These are phyloP conservation scores for Drosophila ohnishii DNA, from an alignment of 1,140 invertebrate species.

Conservation along the genomic window DNA sequence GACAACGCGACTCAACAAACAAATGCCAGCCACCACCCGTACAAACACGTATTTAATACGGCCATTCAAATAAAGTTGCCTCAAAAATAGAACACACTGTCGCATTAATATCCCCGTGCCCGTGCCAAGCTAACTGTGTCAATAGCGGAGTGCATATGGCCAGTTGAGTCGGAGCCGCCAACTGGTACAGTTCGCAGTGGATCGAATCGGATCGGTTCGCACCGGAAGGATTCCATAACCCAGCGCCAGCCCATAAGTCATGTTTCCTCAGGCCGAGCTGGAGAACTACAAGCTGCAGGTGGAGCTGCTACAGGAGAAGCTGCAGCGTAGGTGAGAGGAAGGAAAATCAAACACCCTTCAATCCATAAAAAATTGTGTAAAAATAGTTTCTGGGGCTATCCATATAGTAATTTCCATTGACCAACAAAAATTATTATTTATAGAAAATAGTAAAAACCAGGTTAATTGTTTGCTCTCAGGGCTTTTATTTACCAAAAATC, in stretches of 20 bases:
- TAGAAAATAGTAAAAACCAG: too few relatives aligned
- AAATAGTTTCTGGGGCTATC: neutral
- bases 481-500: neutral
- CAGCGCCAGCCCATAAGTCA: constrained; percentile 15
- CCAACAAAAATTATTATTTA: neutral
- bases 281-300: constrained; percentile 82
- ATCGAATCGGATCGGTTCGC: neutral
- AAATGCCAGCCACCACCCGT: constrained; percentile 46
- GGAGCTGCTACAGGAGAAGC: constrained; percentile 78
- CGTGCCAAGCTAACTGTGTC: constrained; percentile 61
- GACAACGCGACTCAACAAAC: constrained; percentile 69
- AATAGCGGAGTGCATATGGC: constrained; percentile 55
- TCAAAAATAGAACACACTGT: constrained; percentile 73
- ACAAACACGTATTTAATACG: constrained; percentile 35
- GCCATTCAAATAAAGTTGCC: constrained; percentile 67
- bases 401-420: neutral
- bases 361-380: neutral
- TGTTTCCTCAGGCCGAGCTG: constrained; percentile 78
- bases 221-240: neutral
- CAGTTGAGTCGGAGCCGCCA: constrained; percentile 41
- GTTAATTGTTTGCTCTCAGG: neutral
- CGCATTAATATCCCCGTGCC: constrained; percentile 47
- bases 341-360: neutral
- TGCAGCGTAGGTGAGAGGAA: constrained; percentile 67
- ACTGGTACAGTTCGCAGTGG: constrained; percentile 25